A percentile compares a stretch with the other conserved stretches of the same genome.
These are phyloP conservation scores for Pandemis corylana DNA, from an alignment of 2,888 invertebrate genomes.

Conservation along the genomic window DNA sequence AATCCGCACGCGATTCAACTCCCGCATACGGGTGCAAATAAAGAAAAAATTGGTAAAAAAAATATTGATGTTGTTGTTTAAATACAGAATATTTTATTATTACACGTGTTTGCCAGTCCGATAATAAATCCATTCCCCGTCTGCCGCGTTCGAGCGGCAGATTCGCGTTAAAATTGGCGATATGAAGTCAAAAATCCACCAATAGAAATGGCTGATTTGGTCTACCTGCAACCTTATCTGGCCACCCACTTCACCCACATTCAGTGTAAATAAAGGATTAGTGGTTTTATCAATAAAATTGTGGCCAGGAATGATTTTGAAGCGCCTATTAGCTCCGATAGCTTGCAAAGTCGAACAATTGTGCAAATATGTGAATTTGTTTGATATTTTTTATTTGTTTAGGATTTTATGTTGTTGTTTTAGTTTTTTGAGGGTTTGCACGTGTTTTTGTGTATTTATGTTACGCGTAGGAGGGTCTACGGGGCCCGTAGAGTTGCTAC, in stretches of 20 bases:
- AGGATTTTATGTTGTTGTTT: constrained; percentile 60
- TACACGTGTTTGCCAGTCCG: constrained; percentile 30
- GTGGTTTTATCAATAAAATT: constrained; percentile 78
- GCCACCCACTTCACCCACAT: constrained; percentile 75
- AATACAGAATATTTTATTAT: constrained; percentile 20
- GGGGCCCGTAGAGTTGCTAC: constrained; percentile 41
- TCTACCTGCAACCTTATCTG: constrained; percentile 73
- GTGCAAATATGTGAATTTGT: constrained; percentile 67
- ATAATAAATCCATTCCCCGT: constrained; percentile 32
- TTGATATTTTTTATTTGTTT: constrained; percentile 51
- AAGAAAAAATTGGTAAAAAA: constrained; percentile 27
- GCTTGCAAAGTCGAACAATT: constrained; percentile 66
- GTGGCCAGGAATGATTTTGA: constrained; percentile 68
- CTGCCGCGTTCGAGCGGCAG: constrained; percentile 15
- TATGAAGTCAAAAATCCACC: constrained; percentile 62
- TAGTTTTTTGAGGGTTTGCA: constrained; percentile 56
- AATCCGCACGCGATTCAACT: constrained; percentile 18
- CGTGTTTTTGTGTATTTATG: constrained; percentile 52
- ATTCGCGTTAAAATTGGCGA: constrained; percentile 45
- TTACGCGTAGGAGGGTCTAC: constrained; percentile 53
- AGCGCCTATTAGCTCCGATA: constrained; percentile 59
- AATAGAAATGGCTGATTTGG: constrained; percentile 66
- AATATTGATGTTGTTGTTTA: constrained; percentile 9
- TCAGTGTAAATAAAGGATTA: constrained; percentile 79
- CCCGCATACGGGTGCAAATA: constrained; percentile 11